Base-by-base conservation (phyloP, 30 jellyfish, hydroid and myxozoan species). In the Chironex yamaguchii region DNA sequence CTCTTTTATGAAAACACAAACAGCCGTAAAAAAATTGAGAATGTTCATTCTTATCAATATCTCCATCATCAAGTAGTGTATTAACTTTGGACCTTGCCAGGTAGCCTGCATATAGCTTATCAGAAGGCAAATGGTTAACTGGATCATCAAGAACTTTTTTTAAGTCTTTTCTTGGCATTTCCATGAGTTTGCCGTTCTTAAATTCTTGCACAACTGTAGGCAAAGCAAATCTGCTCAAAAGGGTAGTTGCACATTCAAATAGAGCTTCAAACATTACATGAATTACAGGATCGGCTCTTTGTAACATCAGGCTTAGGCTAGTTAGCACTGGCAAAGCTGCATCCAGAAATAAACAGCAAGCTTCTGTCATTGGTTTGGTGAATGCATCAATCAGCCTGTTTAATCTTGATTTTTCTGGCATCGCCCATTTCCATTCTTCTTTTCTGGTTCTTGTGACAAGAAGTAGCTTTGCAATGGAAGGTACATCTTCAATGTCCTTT, bases 381-480 rank as follows among this genome's bases (percentile, higher is more conserved):
- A 54, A 54, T 54, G 72, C 72, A 54, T 54, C 72, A 4, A 54
- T 54, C 72, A 54, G 72, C 72, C 72, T 54, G 72, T 54, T 54
- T 54, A 54, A 54, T 54, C 72, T 21, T 54, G 72, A 54, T 4
- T 54, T 54, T 54, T 54, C 23, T 54, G 72, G 72, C 72, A 54
- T 54, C 25, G 72, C 72, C 25, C 6, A 21, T 54, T 54, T 54
- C 25, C 9, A 6, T n/a, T n/a, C n/a, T n/a, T n/a, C n/a, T n/a
- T n/a, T n/a, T n/a, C n/a, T n/a, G n/a, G n/a, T n/a, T n/a, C n/a
- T n/a, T n/a, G n/a, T n/a, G n/a, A n/a, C n/a, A n/a, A n/a, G n/a
- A n/a, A n/a, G n/a, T n/a, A n/a, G n/a, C n/a, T n/a, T n/a, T n/a
- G n/a, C n/a, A n/a, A n/a, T n/a, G n/a, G n/a, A n/a, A n/a, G n/a